Percentiles rank a stretch among this genome's conserved stretches.
Evolutionary conservation across 2,888 invertebrate species (phyloP).

Genomic region (Drosophila mulleri): DNA sequence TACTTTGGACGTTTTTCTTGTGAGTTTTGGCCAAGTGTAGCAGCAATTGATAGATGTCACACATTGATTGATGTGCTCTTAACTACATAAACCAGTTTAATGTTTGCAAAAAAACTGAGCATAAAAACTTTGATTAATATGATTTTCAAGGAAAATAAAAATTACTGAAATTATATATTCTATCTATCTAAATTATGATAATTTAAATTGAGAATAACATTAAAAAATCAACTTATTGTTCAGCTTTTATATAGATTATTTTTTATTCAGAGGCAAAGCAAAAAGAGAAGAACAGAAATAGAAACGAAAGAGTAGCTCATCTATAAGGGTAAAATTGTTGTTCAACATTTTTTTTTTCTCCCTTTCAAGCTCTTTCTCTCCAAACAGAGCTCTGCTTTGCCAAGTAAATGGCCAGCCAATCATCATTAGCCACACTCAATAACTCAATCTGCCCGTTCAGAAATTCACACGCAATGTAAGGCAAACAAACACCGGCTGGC

Average conservation of each 20-base stretch:
- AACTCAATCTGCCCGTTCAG: not conserved
- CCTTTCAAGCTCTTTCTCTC: not conserved
- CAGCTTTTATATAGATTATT: too few relatives aligned
- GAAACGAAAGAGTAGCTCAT: too few relatives aligned
- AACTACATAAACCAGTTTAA: not conserved
- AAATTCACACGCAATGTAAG: not conserved
- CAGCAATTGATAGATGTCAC: not conserved
- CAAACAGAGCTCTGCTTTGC: not conserved
- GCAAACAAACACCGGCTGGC: not conserved
- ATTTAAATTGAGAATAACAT: too few relatives aligned
- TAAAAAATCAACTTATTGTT: too few relatives aligned
- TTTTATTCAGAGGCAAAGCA: too few relatives aligned
- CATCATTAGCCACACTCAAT: not conserved
- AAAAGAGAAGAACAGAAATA: too few relatives aligned
- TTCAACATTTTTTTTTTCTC: not conserved
- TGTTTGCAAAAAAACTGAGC: not conserved
- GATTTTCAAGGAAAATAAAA: not conserved
- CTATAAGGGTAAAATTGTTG: too few relatives aligned
- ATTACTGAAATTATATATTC: too few relatives aligned
- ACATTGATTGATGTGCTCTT: conserved; percentile 1
- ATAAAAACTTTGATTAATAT: not conserved
- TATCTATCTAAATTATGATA: too few relatives aligned
- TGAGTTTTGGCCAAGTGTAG: not conserved
- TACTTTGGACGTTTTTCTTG: not conserved
- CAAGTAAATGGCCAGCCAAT: too few relatives aligned